Evolutionary conservation across 2,113 vertebrate species (phyloP), one percentile per base, ranked within the genome.

Genomic region (Okapia johnstoni): DNA sequence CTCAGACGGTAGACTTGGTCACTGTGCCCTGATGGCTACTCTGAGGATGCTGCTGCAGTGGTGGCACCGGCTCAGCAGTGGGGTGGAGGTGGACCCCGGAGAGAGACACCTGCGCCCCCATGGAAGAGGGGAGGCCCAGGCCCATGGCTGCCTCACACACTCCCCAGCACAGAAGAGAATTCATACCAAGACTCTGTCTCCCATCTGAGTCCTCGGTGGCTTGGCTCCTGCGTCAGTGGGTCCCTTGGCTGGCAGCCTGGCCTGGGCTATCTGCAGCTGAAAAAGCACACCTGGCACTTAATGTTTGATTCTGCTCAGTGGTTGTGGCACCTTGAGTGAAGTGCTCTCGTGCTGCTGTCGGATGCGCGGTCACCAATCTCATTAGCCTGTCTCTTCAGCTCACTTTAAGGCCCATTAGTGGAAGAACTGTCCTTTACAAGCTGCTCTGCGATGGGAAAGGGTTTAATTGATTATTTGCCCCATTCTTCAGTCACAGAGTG

Each of bases 251-350:
- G 85, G 96, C 77, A 97, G 96, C 84, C 97, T 98, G 73, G 96
- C 91, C 63, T 96, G 9, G 3, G 98, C 96, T 50, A 58, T 40
- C 97, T 99, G 99, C 11, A 99, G 97, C 99, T 99, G 96, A 4
- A 98, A 98, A 95, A 96, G 54, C 89, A 97, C 97, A 88, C 23
- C 55, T 60, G 2, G 1, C 1, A 4, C 55, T 98, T 85, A 83
- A 43, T 57, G 61, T 13, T 85, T 50, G 14, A 90, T 46, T 77
- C 46, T 89, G 83, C 25, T 85, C 33, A 1, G 85, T 40, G 54
- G 50, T 3, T 13, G 40, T 3, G 1, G 43, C 12, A 17, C 57
- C 60, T 54, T 54, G 28, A 13, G 14, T 25, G 19, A 61, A 9
- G 85, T 2, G 3, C 63, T 54, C 33, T 10, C 25, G 36, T 48